A percentile compares a stretch with the other conserved stretches of the same genome.
phyloP scores from a whole-genome alignment of 2,888 invertebrate genomes.

The Latrodectus elegans region DNA sequence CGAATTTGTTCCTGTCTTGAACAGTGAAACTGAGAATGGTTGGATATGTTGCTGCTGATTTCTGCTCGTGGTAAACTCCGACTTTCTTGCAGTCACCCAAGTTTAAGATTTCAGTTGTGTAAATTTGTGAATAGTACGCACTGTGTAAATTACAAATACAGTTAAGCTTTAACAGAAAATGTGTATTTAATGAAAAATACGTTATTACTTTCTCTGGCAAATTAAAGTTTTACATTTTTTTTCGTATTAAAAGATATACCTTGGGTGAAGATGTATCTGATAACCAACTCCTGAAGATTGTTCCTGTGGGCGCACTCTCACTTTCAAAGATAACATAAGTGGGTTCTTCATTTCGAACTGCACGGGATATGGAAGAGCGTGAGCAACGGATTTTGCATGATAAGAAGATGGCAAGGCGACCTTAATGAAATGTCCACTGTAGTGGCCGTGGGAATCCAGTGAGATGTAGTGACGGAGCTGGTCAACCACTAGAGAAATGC shows the following conservation, averaged over 20 bases:
- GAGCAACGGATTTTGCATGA: slow-evolving; percentile 54
- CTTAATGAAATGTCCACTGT: slow-evolving; percentile 61
- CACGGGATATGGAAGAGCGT: slow-evolving; percentile 64
- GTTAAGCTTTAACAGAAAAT: too few relatives aligned
- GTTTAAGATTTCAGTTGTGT: slow-evolving; percentile 31
- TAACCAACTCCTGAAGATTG: neutral
- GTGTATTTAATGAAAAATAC: too few relatives aligned
- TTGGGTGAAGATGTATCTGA: neutral
- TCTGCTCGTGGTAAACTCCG: slow-evolving; percentile 53
- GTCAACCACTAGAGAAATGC: slow-evolving; percentile 12
- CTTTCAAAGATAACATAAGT: slow-evolving; percentile 58
- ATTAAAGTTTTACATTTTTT: neutral
- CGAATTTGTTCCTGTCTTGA: neutral
- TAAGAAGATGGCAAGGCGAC: slow-evolving; percentile 64
- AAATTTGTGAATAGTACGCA: slow-evolving; percentile 24
- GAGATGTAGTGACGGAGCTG: slow-evolving; percentile 8
- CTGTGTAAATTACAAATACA: slow-evolving; percentile 6
- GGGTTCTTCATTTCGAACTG: slow-evolving; percentile 67
- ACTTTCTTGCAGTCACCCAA: slow-evolving; percentile 36
- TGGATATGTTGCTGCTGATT: slow-evolving; percentile 26
- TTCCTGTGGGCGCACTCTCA: neutral
- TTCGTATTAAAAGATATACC: neutral
- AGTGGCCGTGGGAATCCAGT: neutral
- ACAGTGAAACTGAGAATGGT: neutral
- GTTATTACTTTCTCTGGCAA: too few relatives aligned